Conservation (phyloP, 2,888 invertebrate genomes). For the Seira sanloemensis region DNA sequence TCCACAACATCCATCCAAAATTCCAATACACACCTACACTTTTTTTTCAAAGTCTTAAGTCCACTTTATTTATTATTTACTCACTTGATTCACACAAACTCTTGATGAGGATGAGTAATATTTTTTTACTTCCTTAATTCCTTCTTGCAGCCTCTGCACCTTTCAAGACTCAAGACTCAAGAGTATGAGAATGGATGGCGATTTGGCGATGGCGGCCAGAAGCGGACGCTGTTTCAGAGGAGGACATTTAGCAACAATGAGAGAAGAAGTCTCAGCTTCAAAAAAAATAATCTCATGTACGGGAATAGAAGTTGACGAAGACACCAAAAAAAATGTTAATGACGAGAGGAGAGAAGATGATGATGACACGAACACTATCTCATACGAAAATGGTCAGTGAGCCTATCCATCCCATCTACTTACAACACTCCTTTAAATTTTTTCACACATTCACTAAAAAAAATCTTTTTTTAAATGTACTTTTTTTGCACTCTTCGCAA, state of each 20-base stretch:
- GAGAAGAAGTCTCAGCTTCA: not conserved
- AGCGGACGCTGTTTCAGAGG: slow-evolving; percentile 21
- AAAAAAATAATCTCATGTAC: not conserved
- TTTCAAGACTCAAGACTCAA: too few relatives aligned
- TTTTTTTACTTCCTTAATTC: slow-evolving; percentile 59
- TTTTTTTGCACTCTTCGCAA: not conserved
- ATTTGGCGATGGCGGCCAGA: slow-evolving; percentile 41
- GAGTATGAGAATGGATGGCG: too few relatives aligned
- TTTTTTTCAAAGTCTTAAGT: slow-evolving; percentile 23
- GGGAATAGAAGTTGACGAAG: not conserved
- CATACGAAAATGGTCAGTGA: slow-evolving; percentile 4
- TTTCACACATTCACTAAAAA: not conserved
- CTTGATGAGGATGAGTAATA: slow-evolving; percentile 18
- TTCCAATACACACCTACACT: too few relatives aligned
- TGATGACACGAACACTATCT: not conserved
- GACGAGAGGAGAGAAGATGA: not conserved
- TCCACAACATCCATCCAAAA: too few relatives aligned
- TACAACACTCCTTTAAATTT: not conserved
- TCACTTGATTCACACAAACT: slow-evolving; percentile 48
- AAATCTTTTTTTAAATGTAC: not conserved
- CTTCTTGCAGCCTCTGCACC: slow-evolving; percentile 24
- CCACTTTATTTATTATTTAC: slow-evolving; percentile 32
- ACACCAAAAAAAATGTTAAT: slow-evolving; percentile 3
- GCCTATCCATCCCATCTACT: not conserved
- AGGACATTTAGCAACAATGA: too few relatives aligned